Percentiles rank a stretch among this genome's conserved stretches.
phyloP scores from a whole-genome alignment of 1,140 invertebrate genomes.

The Megalonaias nervosa region DNA sequence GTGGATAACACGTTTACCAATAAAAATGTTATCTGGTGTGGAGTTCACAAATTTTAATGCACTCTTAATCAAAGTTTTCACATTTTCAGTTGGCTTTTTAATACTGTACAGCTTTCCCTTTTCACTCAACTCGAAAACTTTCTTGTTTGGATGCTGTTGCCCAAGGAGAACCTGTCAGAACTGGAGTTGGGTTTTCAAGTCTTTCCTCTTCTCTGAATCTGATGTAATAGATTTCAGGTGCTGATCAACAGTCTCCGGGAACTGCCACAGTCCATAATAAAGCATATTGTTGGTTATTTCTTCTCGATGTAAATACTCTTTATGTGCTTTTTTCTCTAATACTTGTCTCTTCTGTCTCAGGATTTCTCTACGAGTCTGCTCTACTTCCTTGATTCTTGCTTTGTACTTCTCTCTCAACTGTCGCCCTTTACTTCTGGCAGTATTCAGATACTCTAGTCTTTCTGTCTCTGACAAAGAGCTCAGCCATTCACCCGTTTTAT shows the following conservation, averaged over 20 bases:
- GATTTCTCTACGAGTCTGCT: background rate
- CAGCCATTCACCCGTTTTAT: slow-evolving; percentile 27
- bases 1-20: slow-evolving; percentile 10
- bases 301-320: slow-evolving; percentile 7
- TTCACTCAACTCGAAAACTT: slow-evolving; percentile 7
- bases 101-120: background rate
- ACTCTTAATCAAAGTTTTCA: slow-evolving; percentile 16
- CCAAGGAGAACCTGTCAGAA: slow-evolving; percentile 31
- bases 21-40: background rate
- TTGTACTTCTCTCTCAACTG: slow-evolving; percentile 12
- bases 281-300: slow-evolving; percentile 23
- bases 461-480: background rate
- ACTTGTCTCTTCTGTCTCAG: slow-evolving; percentile 17
- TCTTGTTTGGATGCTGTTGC: too few species aligned
- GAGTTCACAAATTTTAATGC: background rate
- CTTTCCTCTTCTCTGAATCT: slow-evolving; percentile 28
- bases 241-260: slow-evolving; percentile 5
- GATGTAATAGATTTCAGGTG: background rate
- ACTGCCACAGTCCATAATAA: slow-evolving; percentile 35
- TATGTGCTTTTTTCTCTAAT: slow-evolving; percentile 18
- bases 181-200: slow-evolving; percentile 22
- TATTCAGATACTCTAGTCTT: background rate
- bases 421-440: background rate
- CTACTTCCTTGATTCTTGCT: background rate
- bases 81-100: slow-evolving; percentile 10